phyloP scores from a whole-genome alignment of 2,888 invertebrate species.

The Carabus problematicus region DNA sequence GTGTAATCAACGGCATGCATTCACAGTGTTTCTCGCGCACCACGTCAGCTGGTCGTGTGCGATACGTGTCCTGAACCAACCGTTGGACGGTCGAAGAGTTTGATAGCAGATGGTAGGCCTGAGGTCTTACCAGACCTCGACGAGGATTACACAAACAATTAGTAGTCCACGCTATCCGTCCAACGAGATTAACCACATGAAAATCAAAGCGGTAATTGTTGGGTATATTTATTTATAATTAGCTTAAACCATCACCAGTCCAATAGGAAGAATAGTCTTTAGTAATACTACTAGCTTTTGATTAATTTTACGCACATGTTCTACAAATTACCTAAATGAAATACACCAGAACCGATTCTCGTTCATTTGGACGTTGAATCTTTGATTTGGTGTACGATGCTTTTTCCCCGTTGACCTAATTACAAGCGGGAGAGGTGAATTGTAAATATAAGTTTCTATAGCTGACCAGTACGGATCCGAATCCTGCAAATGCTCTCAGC shows the following conservation, averaged over 20 bases:
- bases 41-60: constrained; percentile 15
- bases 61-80: constrained; percentile 13
- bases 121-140: too few relatives aligned
- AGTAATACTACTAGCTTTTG: too few relatives aligned
- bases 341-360: too few relatives aligned
- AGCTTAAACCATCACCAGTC: not conserved
- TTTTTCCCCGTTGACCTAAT: too few relatives aligned
- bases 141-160: constrained; percentile 8
- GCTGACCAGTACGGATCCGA: too few relatives aligned
- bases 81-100: not conserved
- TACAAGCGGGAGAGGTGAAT: too few relatives aligned
- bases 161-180: not conserved
- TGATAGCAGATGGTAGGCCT: not conserved
- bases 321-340: too few relatives aligned
- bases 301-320: too few relatives aligned
- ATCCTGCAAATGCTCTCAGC: constrained; percentile 22
- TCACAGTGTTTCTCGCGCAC: constrained; percentile 18
- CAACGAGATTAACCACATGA: constrained; percentile 1
- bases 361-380: too few relatives aligned
- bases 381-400: too few relatives aligned
- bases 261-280: too few relatives aligned
- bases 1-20: constrained; percentile 18
- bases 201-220: constrained; percentile 12
- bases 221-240: constrained; percentile 9
- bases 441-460: too few relatives aligned